phyloP scores from a whole-genome alignment of 2,797 vertebrate genomes.

The Pseudopleuronectes americanus region DNA sequence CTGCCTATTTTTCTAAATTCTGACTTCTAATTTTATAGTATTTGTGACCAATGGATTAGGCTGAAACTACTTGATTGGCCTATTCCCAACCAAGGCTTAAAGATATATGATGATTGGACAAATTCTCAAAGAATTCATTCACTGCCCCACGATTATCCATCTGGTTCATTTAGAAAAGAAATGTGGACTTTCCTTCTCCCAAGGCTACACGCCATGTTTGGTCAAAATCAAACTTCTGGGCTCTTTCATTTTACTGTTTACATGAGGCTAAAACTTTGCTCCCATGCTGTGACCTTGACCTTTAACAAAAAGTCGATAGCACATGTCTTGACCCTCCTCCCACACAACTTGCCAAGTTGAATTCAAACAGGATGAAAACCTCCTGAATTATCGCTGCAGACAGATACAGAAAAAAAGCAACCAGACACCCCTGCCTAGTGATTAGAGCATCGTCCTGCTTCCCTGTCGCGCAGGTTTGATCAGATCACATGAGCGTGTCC shows the following conservation, averaged over 20 bases:
- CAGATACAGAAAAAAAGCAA: not conserved
- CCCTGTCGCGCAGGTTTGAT: not conserved
- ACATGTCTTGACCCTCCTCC: not conserved
- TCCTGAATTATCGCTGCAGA: no score
- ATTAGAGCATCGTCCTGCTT: not conserved
- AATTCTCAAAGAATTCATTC: not conserved
- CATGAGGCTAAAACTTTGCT: not conserved
- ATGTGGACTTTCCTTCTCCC: no score
- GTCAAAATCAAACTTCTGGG: no score
- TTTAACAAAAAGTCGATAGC: not conserved
- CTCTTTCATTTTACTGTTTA: no score
- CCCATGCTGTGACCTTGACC: not conserved
- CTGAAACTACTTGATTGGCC: not conserved
- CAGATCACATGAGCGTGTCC: conserved; percentile 18
- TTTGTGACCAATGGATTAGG: not conserved
- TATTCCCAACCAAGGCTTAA: no score
- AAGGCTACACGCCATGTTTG: no score
- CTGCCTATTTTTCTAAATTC: no score
- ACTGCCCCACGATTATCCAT: no score
- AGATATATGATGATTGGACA: not conserved
- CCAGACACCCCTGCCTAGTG: not conserved
- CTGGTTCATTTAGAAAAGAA: no score
- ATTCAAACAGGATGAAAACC: not conserved
- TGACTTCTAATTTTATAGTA: no score
- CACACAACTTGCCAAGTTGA: not conserved